Percentiles rank a stretch among this genome's conserved stretches.
These are phyloP conservation scores for Cyclura pinguis DNA, from an alignment of 2,797 vertebrate species.

Conservation along the genomic window DNA sequence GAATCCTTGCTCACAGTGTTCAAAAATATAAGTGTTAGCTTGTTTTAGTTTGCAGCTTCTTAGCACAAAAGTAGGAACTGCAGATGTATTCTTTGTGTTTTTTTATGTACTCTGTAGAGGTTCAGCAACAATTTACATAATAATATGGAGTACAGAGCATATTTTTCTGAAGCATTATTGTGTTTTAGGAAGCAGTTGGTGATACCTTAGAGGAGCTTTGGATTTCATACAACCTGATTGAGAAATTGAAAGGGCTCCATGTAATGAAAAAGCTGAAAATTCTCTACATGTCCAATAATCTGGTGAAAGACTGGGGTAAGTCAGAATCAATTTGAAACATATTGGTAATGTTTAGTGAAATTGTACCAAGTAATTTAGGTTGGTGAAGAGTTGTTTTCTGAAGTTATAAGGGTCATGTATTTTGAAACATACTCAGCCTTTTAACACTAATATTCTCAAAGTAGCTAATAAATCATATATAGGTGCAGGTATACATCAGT, in stretches of 20 bases:
- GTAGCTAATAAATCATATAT: background rate
- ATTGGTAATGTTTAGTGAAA: constrained; percentile 25
- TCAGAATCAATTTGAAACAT: background rate
- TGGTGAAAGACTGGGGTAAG: constrained; percentile 98
- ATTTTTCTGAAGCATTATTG: constrained; percentile 41
- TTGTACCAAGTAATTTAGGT: background rate
- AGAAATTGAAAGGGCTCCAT: constrained; percentile 94
- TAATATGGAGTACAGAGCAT: background rate
- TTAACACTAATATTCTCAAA: background rate
- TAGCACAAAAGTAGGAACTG: background rate
- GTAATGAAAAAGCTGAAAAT: constrained; percentile 93
- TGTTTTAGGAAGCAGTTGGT: constrained; percentile 90
- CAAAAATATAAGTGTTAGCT: background rate
- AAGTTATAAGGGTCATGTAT: background rate
- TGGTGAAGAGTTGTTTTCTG: background rate
- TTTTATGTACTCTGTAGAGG: background rate
- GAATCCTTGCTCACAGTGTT: background rate
- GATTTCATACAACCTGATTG: constrained; percentile 98
- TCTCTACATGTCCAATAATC: constrained; percentile 98
- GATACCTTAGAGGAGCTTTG: constrained; percentile 94
- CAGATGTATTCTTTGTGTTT: background rate
- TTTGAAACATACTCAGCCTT: background rate
- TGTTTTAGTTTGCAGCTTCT: background rate
- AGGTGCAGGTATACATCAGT: too few species aligned
- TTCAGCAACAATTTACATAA: background rate